phyloP scores from a whole-genome alignment of 1,140 invertebrate genomes.

The Formica exsecta region DNA sequence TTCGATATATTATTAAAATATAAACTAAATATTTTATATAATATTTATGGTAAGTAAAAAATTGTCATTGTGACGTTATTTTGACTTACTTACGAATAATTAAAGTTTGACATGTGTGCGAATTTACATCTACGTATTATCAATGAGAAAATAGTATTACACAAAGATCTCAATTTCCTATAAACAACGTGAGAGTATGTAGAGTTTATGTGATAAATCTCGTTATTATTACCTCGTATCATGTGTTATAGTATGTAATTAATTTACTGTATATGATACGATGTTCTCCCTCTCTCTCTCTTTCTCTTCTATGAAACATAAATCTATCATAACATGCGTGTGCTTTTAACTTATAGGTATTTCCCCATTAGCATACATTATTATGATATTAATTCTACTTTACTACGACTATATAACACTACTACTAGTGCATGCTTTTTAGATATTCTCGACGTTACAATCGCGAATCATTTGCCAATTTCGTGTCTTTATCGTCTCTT shows the following conservation, averaged over 20 bases:
- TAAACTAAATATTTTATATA: too few species aligned
- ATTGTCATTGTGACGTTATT: neutral
- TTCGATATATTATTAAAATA: too few species aligned
- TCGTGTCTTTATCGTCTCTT: constrained; percentile 1
- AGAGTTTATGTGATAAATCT: neutral
- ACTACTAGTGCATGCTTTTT: neutral
- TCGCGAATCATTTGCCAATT: constrained; percentile 17
- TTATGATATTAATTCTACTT: constrained; percentile 9
- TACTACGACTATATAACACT: neutral
- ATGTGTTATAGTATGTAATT: neutral
- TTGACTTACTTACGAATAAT: neutral
- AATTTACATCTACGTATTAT: neutral
- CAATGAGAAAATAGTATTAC: neutral
- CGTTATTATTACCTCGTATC: neutral
- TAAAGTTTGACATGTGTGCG: neutral
- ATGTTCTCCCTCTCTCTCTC: too few species aligned
- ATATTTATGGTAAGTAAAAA: too few species aligned
- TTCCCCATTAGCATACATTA: constrained; percentile 4
- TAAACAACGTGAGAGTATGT: neutral
- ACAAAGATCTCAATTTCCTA: neutral
- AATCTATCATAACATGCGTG: neutral
- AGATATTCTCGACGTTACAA: neutral
- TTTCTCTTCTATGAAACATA: neutral
- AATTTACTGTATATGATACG: neutral
- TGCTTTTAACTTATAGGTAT: neutral